Conservation (phyloP, 2,888 invertebrate genomes). For the Eumacrocentrus americanus region DNA sequence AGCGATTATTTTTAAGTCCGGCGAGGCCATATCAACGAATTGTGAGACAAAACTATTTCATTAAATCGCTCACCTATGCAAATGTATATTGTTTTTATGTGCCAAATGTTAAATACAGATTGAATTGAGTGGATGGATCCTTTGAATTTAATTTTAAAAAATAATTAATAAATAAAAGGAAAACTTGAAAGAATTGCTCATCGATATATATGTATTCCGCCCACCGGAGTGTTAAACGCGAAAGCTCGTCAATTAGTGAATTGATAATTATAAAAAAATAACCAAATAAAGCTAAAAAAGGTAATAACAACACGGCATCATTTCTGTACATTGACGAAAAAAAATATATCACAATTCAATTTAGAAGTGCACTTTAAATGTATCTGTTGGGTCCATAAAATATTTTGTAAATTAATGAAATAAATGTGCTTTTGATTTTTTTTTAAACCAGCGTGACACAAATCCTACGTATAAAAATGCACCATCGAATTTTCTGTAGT, state of each 20-base stretch:
- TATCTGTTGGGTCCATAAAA: slow-evolving; percentile 34
- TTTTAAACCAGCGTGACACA: neutral
- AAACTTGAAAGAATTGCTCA: slow-evolving; percentile 38
- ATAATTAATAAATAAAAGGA: neutral
- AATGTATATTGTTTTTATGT: slow-evolving; percentile 2
- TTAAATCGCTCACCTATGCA: neutral
- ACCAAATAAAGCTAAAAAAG: neutral
- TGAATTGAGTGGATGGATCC: slow-evolving; percentile 1
- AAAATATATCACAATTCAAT: slow-evolving; percentile 24
- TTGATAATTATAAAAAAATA: slow-evolving; percentile 30
- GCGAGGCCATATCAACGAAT: slow-evolving; percentile 34
- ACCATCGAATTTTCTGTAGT: neutral
- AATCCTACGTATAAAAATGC: neutral
- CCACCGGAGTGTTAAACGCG: slow-evolving; percentile 36
- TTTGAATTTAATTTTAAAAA: slow-evolving; percentile 5
- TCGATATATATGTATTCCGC: slow-evolving; percentile 38
- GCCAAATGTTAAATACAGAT: neutral
- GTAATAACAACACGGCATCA: slow-evolving; percentile 9
- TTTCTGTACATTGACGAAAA: slow-evolving; percentile 17
- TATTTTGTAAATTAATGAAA: slow-evolving; percentile 20
- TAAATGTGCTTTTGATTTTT: neutral
- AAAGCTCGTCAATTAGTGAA: slow-evolving; percentile 33
- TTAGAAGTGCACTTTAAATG: slow-evolving; percentile 38
- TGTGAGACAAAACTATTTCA: neutral
- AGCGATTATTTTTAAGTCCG: slow-evolving; percentile 17